These are phyloP conservation scores for Tyto alba DNA, from an alignment of 2,113 vertebrate species.

Conservation along the genomic window DNA sequence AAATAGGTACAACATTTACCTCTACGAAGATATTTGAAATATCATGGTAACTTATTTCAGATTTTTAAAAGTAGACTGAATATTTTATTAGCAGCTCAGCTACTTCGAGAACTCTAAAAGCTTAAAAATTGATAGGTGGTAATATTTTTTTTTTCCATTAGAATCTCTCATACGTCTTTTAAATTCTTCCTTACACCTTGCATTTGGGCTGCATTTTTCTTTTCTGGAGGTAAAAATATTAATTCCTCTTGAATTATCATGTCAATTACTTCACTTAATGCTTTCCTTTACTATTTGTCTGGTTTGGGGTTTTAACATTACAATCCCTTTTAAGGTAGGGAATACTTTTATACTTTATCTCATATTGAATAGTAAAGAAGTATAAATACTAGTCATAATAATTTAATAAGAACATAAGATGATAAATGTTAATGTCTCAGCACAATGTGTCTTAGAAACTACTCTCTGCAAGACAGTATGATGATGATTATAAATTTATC, in stretches of 20 bases:
- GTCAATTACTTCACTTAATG: background rate
- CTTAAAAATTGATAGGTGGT: background rate
- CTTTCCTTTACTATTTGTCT: background rate
- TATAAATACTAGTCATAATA: background rate
- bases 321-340: background rate
- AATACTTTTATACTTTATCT: background rate
- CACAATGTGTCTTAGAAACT: conserved; percentile 6
- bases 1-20: background rate
- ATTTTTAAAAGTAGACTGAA: background rate
- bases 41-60: background rate
- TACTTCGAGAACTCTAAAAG: background rate
- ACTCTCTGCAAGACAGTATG: background rate
- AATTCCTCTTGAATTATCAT: background rate
- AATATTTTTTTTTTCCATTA: background rate
- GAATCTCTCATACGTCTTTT: background rate
- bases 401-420: background rate
- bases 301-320: background rate
- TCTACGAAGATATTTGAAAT: background rate
- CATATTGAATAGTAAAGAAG: background rate
- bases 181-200: background rate
- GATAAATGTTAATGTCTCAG: background rate
- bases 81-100: background rate
- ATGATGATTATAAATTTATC: background rate
- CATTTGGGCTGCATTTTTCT: background rate
- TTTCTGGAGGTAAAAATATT: background rate